Conservation (phyloP, 2,797 vertebrate species). For the Apogon hyalosoma region DNA sequence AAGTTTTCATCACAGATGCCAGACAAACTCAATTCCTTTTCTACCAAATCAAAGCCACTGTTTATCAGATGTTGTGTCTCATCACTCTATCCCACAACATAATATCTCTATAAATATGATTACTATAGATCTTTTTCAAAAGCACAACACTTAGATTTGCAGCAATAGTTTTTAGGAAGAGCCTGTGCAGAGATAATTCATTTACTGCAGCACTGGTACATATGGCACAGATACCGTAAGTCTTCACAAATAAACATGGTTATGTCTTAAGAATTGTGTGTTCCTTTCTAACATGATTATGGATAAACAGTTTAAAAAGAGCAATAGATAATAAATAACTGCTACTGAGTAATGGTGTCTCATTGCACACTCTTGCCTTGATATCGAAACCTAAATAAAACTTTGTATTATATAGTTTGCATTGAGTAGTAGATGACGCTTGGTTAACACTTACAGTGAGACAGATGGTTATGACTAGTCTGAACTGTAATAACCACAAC, state of each 20-base stretch:
- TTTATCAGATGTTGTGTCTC: conserved; percentile 21
- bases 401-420: not conserved
- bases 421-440: not conserved
- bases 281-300: conserved; percentile 20
- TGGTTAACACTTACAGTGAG: conserved; percentile 27
- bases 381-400: not conserved
- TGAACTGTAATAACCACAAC: conserved; percentile 18
- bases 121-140: conserved; percentile 19
- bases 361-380: conserved; percentile 7
- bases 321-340: conserved; percentile 11
- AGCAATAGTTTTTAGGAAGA: conserved; percentile 26
- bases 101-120: conserved; percentile 18
- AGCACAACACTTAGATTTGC: conserved; percentile 2
- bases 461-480: conserved; percentile 36
- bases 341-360: conserved; percentile 5
- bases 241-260: conserved; percentile 48
- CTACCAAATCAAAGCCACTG: conserved; percentile 2
- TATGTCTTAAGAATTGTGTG: conserved; percentile 43
- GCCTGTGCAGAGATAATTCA: conserved; percentile 19
- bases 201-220: conserved; percentile 22
- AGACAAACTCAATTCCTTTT: not conserved
- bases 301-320: conserved; percentile 53
- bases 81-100: conserved; percentile 1
- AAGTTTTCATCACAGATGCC: conserved; percentile 13
- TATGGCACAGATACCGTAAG: conserved; percentile 29